Evolutionary conservation across 1,140 invertebrate species (phyloP), one percentile per base, ranked within the genome.

Genomic region (Acyrthosiphon pisum): DNA sequence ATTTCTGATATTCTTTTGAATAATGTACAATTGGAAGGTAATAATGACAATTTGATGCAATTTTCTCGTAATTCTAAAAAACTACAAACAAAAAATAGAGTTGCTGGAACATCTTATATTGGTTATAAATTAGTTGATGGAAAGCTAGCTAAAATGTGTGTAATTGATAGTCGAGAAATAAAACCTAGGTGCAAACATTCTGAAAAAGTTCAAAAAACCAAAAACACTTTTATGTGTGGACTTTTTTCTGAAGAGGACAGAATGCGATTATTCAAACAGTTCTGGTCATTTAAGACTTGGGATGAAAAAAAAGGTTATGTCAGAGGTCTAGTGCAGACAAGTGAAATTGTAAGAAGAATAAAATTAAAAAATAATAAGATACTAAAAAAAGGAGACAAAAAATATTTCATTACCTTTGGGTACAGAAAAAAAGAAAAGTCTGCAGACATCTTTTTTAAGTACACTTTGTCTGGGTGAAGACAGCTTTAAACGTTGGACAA

Each of bases 401-500:
- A 87, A 48, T 46, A 46, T 87, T n/a, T 48, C 37, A 84, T 44
- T 37, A 87, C 37, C 41, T 46, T 87, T 87, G 30, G 46, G 44
- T 87, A 14, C 23, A 87, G 46, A n/a, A 87, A 87, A 44, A 44
- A 87, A 46, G 37, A 23, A 86, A 90, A 90, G 30, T 56, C 9
- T 90, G 18, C 48, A 30, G 48, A 90, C 89, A 56, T 90, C 60
- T 90, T 90, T 90, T 90, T 44, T 90, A 60, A 60, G 22, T 56
- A 37, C 56, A 41, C 23, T 90, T 37, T 37, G 50, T 35, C 35
- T 44, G 50, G 48, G 89, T 26, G n/a, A 50, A 90, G n/a, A 90
- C 89, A 90, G 50, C 18, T 90, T 90, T 30, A 56, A 56, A 60
- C 22, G 50, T 41, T 90, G 48, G 26, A 56, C 53, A 37, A 41